A percentile compares a stretch with the other conserved stretches of the same genome.
These are phyloP conservation scores for Turnix velox DNA, from an alignment of 2,113 vertebrate species.

Conservation along the genomic window DNA sequence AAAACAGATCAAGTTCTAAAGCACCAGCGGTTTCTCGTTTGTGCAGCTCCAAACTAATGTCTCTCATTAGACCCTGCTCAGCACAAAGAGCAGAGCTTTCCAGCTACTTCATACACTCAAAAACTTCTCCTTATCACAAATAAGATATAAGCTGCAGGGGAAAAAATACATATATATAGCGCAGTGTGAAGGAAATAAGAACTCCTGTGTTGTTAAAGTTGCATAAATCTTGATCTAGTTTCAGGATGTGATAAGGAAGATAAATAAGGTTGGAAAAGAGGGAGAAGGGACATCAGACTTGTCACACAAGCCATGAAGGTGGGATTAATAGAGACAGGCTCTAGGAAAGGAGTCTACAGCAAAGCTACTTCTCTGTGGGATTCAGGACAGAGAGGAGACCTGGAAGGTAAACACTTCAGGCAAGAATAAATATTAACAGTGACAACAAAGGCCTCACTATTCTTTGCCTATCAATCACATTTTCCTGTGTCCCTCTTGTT, in stretches of 20 bases:
- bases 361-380: not conserved
- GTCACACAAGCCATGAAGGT: not conserved
- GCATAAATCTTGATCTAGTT: not conserved
- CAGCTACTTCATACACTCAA: not conserved
- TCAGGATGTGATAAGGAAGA: not conserved
- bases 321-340: not conserved
- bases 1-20: conserved; percentile 16
- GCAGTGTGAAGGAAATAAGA: not conserved
- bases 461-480: not conserved
- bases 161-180: not conserved
- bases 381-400: not conserved
- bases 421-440: not conserved
- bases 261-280: not conserved
- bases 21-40: not conserved
- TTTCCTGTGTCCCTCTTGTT: not conserved
- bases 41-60: not conserved
- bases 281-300: not conserved
- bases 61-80: not conserved
- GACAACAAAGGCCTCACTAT: not conserved
- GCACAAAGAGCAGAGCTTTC: conserved; percentile 6
- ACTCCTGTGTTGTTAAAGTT: not conserved
- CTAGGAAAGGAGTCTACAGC: not conserved
- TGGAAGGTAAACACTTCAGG: not conserved
- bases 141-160: conserved; percentile 22
- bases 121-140: conserved; percentile 22